A percentile compares a stretch with the other conserved stretches of the same genome.
Conservation (phyloP, 2,113 vertebrate genomes). For the Odocoileus virginianus region DNA sequence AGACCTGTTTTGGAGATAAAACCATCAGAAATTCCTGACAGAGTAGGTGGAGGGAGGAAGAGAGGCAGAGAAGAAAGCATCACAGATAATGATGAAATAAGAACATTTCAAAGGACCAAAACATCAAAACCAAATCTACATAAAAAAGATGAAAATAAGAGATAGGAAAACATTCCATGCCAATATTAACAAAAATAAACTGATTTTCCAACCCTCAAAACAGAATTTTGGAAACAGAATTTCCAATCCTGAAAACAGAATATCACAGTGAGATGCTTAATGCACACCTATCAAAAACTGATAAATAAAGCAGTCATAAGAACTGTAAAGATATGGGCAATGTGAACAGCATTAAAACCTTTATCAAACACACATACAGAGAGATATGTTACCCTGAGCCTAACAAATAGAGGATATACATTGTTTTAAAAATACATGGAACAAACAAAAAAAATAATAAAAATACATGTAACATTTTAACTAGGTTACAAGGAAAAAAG, state of each 20-base stretch:
- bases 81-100: not conserved
- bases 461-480: not conserved
- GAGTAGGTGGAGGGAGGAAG: not conserved
- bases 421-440: not conserved
- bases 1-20: not conserved
- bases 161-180: not conserved
- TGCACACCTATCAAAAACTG: not conserved
- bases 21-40: not conserved
- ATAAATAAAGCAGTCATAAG: not conserved
- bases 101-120: not conserved
- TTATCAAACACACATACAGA: not conserved
- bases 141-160: not conserved
- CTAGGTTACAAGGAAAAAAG: not conserved
- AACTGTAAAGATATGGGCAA: not conserved
- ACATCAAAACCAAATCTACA: not conserved
- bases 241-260: not conserved
- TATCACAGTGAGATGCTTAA: not conserved
- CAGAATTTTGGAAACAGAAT: not conserved
- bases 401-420: not conserved
- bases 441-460: not conserved
- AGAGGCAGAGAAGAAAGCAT: not conserved
- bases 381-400: not conserved
- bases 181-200: not conserved
- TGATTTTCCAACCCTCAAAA: not conserved
- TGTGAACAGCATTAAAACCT: not conserved